Base-by-base conservation (phyloP, 2,797 vertebrate species). In the Ceyx erithaca region DNA sequence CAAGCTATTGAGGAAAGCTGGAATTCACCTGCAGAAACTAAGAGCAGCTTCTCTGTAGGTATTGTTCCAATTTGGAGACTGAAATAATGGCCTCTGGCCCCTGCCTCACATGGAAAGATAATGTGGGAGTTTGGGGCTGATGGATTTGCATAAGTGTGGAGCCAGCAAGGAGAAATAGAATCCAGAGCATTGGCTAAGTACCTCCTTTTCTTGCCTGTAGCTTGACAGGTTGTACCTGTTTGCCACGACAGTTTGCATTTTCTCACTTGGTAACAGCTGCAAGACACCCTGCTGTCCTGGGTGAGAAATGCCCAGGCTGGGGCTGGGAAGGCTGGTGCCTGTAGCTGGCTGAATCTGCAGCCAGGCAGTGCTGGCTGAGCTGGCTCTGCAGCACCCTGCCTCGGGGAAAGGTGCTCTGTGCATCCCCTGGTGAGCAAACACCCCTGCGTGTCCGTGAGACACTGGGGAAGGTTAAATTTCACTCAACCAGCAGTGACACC, bases 41-140 rank as follows among this genome's bases (percentile, higher is more conserved):
- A 78, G 8, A 76, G 28, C 25, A 58, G 45, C 12, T 78, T 94
- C 72, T 80, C 66, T 31, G 5, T 45, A 57, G 86, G 80, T 58
- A 33, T 8, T 76, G 43, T 58, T 91, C 89, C 70, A 86, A 72
- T 96, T 87, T 90, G 80, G 92, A 89, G 46, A n/a, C 30, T 46
- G 63, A 80, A 76, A 68, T 90, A 83, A 68, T 76, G 76, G 58
- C 55, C 41, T 86, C 57, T 90, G 62, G 40, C 61, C 64, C 55
- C 49, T 90, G 75, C 64, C 68, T 52, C 55, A 51, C 57, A 14
- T 51, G 72, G 59, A 79, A 78, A 62, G 66, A 75, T 58, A 48
- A 75, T 10, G 64, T 85, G 66, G 40, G 76, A 49, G 41, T 71
- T 93, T 85, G 8, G 57, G 67, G 28, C 69, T 51, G 57, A 41